These are phyloP conservation scores for Sitophilus oryzae DNA, from an alignment of 1,140 invertebrate species.

Conservation along the genomic window DNA sequence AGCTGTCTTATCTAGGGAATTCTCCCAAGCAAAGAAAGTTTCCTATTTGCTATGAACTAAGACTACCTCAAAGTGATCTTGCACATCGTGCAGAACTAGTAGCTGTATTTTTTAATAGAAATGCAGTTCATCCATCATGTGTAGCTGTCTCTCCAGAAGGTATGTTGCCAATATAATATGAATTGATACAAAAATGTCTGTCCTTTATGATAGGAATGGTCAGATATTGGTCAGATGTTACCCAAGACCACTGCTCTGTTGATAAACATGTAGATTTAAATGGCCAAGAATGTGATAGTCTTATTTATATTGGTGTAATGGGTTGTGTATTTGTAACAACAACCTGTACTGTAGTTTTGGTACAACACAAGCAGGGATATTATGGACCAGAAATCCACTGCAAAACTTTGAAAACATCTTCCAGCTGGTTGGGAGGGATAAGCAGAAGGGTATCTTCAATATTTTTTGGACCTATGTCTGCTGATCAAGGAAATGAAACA, in stretches of 20 bases:
- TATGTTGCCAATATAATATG: neutral
- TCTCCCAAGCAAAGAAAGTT: slow-evolving; percentile 42
- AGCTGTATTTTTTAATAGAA: slow-evolving; percentile 59
- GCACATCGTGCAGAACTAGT: slow-evolving; percentile 87
- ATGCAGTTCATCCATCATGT: slow-evolving; percentile 64
- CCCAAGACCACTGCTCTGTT: slow-evolving; percentile 78
- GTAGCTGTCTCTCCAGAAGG: slow-evolving; percentile 92
- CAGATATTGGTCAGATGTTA: slow-evolving; percentile 83
- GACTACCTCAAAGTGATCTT: slow-evolving; percentile 84
- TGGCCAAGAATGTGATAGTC: slow-evolving; percentile 74
- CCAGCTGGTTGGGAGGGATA: slow-evolving; percentile 84
- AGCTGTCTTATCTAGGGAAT: slow-evolving; percentile 44
- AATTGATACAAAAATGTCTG: neutral
- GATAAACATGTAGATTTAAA: slow-evolving; percentile 80
- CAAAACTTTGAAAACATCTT: slow-evolving; percentile 65
- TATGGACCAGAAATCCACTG: slow-evolving; percentile 64
- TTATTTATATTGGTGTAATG: slow-evolving; percentile 61
- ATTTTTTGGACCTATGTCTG: slow-evolving; percentile 77
- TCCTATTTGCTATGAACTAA: slow-evolving; percentile 68
- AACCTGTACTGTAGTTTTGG: slow-evolving; percentile 77
- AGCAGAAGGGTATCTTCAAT: slow-evolving; percentile 77
- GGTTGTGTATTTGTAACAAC: slow-evolving; percentile 86
- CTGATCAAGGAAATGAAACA: slow-evolving; percentile 65
- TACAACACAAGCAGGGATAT: slow-evolving; percentile 56
- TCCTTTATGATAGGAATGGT: slow-evolving; percentile 30